Evolutionary conservation across 35 echinoderm and acorn worm genomes (phyloP).

Genomic region (Ophioderma brevispina): DNA sequence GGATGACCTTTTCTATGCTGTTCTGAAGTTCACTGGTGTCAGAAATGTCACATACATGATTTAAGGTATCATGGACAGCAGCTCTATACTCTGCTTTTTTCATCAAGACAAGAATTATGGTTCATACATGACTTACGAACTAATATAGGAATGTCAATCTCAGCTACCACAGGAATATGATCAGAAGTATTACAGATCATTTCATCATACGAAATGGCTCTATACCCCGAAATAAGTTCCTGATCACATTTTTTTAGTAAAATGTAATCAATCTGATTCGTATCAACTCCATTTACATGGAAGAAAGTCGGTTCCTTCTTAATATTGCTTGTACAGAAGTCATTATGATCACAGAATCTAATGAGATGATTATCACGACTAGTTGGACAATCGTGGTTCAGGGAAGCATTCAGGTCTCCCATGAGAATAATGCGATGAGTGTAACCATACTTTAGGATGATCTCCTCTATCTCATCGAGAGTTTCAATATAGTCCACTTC

Average conservation of each 20-base stretch:
- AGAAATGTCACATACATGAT: background rate
- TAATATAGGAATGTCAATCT: background rate
- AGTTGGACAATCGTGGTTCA: background rate
- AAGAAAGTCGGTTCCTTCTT: background rate
- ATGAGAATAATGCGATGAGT: background rate
- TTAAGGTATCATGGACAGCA: background rate
- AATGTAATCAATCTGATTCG: background rate
- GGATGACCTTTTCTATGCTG: background rate
- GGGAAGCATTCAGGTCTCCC: background rate
- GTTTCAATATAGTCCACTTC: background rate
- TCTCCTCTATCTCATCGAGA: no score
- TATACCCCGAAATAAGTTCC: background rate
- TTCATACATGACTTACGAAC: background rate
- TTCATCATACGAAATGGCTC: background rate
- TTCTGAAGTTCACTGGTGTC: background rate
- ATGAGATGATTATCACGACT: background rate
- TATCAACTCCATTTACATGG: background rate
- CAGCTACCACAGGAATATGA: background rate
- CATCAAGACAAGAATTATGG: background rate
- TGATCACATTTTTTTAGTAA: background rate
- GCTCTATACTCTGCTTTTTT: background rate
- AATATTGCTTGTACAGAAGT: background rate
- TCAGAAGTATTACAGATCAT: background rate
- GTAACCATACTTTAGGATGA: background rate
- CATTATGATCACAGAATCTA: background rate